phyloP scores from a whole-genome alignment of 2,113 vertebrate genomes.

The Dolichotis patagonum region DNA sequence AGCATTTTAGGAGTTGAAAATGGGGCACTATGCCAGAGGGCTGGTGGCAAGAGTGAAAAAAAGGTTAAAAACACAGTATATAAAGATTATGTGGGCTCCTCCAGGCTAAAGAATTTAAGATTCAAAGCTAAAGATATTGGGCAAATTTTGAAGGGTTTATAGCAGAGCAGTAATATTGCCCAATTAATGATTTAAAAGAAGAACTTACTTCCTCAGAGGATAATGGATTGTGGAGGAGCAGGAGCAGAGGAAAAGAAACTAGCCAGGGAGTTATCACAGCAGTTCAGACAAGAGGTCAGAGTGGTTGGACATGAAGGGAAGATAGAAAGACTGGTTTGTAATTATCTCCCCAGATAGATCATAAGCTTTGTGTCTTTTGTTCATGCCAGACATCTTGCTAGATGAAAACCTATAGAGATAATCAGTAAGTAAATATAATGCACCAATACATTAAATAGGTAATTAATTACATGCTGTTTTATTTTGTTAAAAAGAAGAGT shows the following conservation, averaged over 20 bases:
- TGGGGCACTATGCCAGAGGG: background rate
- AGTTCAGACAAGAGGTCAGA: background rate
- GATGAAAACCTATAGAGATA: background rate
- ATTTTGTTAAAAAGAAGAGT: conserved; percentile 46
- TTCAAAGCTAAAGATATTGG: conserved; percentile 26
- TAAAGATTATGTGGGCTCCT: background rate
- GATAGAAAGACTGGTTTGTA: background rate
- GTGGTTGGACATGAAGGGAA: background rate
- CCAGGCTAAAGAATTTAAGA: background rate
- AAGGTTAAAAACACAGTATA: background rate
- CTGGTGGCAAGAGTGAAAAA: background rate
- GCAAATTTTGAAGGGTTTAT: background rate
- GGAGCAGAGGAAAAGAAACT: background rate
- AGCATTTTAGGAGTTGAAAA: background rate
- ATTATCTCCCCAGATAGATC: background rate
- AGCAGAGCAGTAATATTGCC: background rate
- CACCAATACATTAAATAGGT: conserved; percentile 60
- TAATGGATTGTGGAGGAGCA: background rate
- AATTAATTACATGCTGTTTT: conserved; percentile 58
- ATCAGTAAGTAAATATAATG: conserved; percentile 49
- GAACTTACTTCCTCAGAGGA: background rate
- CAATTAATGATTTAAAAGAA: conserved; percentile 40
- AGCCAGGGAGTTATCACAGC: background rate
- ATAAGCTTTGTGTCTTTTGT: background rate
- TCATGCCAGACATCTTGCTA: background rate